Base-by-base conservation (phyloP, 1,140 invertebrate species). In the Luehdorfia chinensis region DNA sequence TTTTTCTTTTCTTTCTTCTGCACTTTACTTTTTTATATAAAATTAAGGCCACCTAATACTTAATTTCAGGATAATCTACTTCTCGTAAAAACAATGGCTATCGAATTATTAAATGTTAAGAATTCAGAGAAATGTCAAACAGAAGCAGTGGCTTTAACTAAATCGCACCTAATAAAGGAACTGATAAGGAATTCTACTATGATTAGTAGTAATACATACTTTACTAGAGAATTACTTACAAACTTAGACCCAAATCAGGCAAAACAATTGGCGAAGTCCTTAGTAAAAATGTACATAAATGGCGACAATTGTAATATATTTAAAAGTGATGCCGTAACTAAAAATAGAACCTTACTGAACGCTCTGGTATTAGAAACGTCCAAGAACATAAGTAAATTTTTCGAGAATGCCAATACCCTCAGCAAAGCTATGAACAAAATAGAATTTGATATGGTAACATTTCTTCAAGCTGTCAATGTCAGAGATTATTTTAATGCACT, bases 21-120 rank as follows among this genome's bases (percentile, higher is more conserved):
- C n/a, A n/a, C n/a, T n/a, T n/a, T n/a, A n/a, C n/a, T n/a, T n/a
- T n/a, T n/a, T n/a, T n/a, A n/a, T n/a, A n/a, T n/a, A n/a, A n/a
- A n/a, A n/a, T n/a, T n/a, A n/a, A n/a, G n/a, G n/a, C n/a, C n/a
- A n/a, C n/a, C n/a, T n/a, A n/a, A 11, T 27, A 43, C 32, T 32
- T 4, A 21, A 31, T 74, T 84, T 44, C 74, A 85, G 81, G 57
- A 78, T 36, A 54, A 84, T 19, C 15, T 85, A 4, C 66, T 78
- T 1, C 55, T 73, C 3, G 47, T 58, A n/a, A 84, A 80, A 62
- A 59, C 62, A 15, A 67, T 75, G 44, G 61, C 66, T 1, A 31
- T 63, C 0, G 30, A 81, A 47, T 15, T 75, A 6, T 21, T 77
- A 27, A 55, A 37, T 44, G 16, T 47, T 8, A 25, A 61, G 44